Base-by-base conservation (phyloP, 2,888 invertebrate species). In the Coronaproctus castanopsis region DNA sequence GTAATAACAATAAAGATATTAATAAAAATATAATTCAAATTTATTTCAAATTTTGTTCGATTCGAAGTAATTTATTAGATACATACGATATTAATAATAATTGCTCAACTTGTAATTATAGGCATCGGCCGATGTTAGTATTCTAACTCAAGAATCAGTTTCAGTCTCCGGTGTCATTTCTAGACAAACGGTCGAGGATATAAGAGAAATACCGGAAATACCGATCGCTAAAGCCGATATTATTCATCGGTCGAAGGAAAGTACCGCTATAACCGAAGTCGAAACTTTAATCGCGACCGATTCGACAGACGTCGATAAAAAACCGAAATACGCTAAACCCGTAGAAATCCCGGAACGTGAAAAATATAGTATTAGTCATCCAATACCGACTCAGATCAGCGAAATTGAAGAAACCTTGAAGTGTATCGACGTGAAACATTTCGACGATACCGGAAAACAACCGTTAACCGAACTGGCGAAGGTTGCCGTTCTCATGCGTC, bases 391-490 rank as follows among this genome's bases (percentile, higher is more conserved):
- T 3, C 63, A 66, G 23, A 62, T 66, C 1, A 61, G 59, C 10
- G 69, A 88, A 73, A 82, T 88, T 19, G 81, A 84, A 63, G 81
- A 85, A 69, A 74, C 85, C 24, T 75, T 89, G 64, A 81, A 85
- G 66, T 76, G 81, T 14, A 77, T 88, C 21, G 81, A 82, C 65
- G 84, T 81, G 1, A 81, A 81, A 68, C 85, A 87, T 66, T 88
- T 88, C 69, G 87, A 86, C 1, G n/a, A n/a, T n/a, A 80, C 84
- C 3, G 87, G 87, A 10, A 83, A 87, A 73, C 78, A 78, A 22
- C 85, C 88, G 1, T 72, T 89, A 55, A 74, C 84, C 57, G 89
- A 89, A 74, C 73, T 89, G 60, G 88, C 87, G 10, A 85, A 85
- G 66, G 87, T 89, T 62, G 86, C 86, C 22, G 82, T 83, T 65